Evolutionary conservation across 2,888 invertebrate species (phyloP), one percentile per base, ranked within the genome.

Genomic region (Mamestra brassicae): DNA sequence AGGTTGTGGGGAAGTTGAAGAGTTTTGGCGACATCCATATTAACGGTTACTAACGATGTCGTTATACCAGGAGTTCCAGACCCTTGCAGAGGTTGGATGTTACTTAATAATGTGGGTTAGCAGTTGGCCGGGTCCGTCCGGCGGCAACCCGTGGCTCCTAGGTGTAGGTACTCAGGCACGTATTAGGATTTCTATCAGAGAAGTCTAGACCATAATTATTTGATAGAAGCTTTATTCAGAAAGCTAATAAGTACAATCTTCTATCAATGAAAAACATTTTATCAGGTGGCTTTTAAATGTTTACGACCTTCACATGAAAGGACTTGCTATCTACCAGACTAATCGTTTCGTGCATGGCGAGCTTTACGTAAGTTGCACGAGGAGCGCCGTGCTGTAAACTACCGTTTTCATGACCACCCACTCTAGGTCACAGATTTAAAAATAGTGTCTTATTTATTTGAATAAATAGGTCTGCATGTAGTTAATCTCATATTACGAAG

Each of bases 341-440:
- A 71, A 81, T 81, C 84, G 82, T 71, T 57, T 63, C 71, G 80
- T 87, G 84, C 72, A 84, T 87, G 71, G 82, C 64, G 57, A 80
- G 73, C 84, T 85, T 87, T 84, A 87, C 70, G 69, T 78, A 77
- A 62, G 75, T 82, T 75, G 70, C 73, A 72, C 72, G 50, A 60
- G 74, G 45, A 66, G 76, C 81, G 80, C 81, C 80, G 79, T 85
- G 85, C 85, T 83, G 60, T 89, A 84, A 89, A 86, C 82, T 81
- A 84, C 81, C 78, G 84, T 85, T 89, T 89, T 90, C 91, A 89
- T 85, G 87, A 89, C 88, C 87, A 86, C 84, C 84, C 83, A 74
- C 84, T 90, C 89, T 89, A 89, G 92, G 91, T 90, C 91, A 89
- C 82, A 81, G 85, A 87, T 90, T 89, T 91, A 91, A 91, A 91